Evolutionary conservation across 1,140 invertebrate species (phyloP).

Genomic region (Drosophila nebulosa): DNA sequence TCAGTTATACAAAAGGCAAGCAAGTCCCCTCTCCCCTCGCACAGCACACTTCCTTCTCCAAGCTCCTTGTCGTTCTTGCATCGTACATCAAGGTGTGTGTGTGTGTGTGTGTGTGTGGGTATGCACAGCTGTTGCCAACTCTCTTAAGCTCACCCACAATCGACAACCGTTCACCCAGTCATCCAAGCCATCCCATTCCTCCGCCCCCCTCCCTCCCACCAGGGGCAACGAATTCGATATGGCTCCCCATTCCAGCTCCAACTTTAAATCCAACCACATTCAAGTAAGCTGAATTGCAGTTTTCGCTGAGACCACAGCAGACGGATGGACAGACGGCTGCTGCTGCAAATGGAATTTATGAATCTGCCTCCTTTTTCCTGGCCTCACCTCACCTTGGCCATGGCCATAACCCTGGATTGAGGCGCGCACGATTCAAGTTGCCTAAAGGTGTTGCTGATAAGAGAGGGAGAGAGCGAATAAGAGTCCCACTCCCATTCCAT

Average conservation of each 20-base stretch:
- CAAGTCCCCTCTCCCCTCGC: neutral
- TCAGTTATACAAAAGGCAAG: conserved; percentile 51
- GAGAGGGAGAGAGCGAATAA: neutral
- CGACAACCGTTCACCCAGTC: neutral
- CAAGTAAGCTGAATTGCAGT: conserved; percentile 63
- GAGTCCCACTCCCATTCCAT: neutral
- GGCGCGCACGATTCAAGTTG: conserved; percentile 23
- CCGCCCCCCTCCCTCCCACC: neutral
- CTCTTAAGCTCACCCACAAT: conserved; percentile 38
- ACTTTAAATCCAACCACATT: neutral
- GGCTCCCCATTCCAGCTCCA: neutral
- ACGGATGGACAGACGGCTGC: too few species aligned
- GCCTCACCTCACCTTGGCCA: neutral
- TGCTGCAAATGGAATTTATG: conserved; percentile 66
- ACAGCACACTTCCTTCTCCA: neutral
- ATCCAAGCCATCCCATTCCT: neutral
- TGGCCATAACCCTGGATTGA: conserved; percentile 28
- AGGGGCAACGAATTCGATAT: conserved; percentile 52
- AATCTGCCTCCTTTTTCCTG: conserved; percentile 4
- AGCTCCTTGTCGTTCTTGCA: neutral
- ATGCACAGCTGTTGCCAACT: conserved; percentile 60
- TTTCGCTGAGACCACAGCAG: conserved; percentile 38
- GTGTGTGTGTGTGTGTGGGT: too few species aligned
- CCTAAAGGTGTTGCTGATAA: conserved; percentile 36
- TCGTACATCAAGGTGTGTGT: conserved; percentile 24